phyloP scores from a whole-genome alignment of 2,797 vertebrate genomes.

The Thaleichthys pacificus region DNA sequence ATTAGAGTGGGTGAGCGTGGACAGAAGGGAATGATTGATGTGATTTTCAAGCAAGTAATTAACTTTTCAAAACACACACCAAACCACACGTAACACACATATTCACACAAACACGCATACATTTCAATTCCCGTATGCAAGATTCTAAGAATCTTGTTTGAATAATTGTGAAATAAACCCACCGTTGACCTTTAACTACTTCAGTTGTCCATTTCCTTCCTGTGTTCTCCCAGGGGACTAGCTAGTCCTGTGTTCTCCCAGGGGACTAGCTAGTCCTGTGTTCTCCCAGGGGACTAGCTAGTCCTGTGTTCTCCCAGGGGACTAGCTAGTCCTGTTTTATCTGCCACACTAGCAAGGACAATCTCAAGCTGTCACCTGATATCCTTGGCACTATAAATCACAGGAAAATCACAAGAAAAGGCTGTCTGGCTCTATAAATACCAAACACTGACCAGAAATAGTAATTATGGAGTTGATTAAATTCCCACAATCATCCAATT shows the following conservation, averaged over 20 bases:
- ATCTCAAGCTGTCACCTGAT: neutral
- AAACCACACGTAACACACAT: no score
- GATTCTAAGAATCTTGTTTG: neutral
- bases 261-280: no score
- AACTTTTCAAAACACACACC: no score
- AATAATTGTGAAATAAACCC: neutral
- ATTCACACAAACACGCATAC: no score
- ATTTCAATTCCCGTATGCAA: no score
- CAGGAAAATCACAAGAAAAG: neutral
- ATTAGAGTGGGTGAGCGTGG: no score
- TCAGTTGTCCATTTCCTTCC: no score
- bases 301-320: neutral
- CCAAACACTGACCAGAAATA: neutral
- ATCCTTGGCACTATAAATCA: neutral
- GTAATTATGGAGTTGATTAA: neutral
- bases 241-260: neutral
- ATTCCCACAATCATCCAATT: neutral
- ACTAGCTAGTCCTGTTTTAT: neutral
- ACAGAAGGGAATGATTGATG: no score
- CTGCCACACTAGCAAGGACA: neutral
- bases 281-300: neutral
- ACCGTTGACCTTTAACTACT: no score
- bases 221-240: neutral
- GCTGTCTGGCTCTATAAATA: neutral
- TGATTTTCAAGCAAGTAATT: no score